Evolutionary conservation across 2,113 vertebrate genomes (phyloP), one percentile per base, ranked within the genome.

Genomic region (Caranx melampygus): DNA sequence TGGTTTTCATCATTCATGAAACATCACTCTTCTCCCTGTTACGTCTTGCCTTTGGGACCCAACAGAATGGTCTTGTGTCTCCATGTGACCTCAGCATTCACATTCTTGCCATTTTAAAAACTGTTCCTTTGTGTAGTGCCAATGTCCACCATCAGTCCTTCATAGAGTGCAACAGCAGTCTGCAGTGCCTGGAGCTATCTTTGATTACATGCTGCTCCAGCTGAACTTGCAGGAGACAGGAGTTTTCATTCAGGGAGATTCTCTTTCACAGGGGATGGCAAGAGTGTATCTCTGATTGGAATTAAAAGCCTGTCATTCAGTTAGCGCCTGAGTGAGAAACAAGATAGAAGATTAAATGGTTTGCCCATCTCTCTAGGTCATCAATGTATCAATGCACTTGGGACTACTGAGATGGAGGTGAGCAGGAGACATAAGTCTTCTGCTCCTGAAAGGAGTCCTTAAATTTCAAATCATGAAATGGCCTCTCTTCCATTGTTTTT

Each of bases 101-200:
- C 86, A 91, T 89, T 92, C 88, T 82, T 82, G 84, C 70, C 81
- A 75, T 91, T 91, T 88, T 79, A 81, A 88, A 91, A 87, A 87
- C 60, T 47, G 70, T 75, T 86, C 89, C 91, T 92, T 93, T 94
- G 92, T 94, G 81, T 52, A 65, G 69, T 15, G 52, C 72, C 69
- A 80, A 83, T 86, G 92, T 83, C 90, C 89, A 84, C 86, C 65
- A 69, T 80, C 78, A 62, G 60, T 80, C 79, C 67, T 51, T 81
- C 83, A 55, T 52, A 79, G 74, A 81, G 77, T 81, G 83, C 82
- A 33, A 83, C 80, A 73, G 83, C 84, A 79, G 75, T 20, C 79
- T 82, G 76, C 45, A 51, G 51, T 21, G 89, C 90, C 91, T 33
- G 61, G 33, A 90, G 91, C 92, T 42, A 88, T 92, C 80, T 75